Evolutionary conservation across 2,888 invertebrate species (phyloP).

Genomic region (Carpatolechia fugitivella): DNA sequence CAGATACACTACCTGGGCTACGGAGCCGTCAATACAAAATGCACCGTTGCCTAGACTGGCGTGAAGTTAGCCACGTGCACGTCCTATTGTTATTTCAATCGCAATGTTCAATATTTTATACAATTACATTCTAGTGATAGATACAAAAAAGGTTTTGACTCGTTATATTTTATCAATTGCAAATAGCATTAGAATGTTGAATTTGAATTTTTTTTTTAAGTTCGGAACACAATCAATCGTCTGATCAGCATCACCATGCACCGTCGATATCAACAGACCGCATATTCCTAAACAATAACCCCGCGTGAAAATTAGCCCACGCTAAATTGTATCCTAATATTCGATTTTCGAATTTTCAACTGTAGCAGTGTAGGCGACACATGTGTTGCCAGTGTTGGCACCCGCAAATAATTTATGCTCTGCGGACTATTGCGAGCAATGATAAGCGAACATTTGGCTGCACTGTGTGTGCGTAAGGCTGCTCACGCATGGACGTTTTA

Average conservation of each 20-base stretch:
- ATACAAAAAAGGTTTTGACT: too few species aligned
- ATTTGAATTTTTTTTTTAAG: too few species aligned
- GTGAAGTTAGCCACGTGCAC: too few species aligned
- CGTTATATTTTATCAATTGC: too few species aligned
- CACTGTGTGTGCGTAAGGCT: neutral
- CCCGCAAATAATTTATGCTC: conserved; percentile 30
- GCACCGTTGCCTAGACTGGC: too few species aligned
- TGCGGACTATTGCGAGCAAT: conserved; percentile 29
- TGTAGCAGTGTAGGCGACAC: conserved; percentile 20
- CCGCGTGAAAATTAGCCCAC: neutral
- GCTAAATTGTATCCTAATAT: neutral
- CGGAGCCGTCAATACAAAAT: too few species aligned
- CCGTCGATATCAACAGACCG: neutral
- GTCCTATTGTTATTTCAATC: too few species aligned
- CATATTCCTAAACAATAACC: neutral
- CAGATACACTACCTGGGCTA: too few species aligned
- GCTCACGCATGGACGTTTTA: neutral
- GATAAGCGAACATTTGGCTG: conserved; percentile 19
- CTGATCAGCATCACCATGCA: neutral
- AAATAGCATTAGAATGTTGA: too few species aligned
- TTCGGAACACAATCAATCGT: neutral
- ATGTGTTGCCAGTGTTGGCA: conserved; percentile 30
- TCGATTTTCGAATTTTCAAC: neutral
- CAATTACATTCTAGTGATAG: too few species aligned
- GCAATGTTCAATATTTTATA: too few species aligned